Conservation (phyloP, 2,888 invertebrate species). For the Hetaerina titia region DNA sequence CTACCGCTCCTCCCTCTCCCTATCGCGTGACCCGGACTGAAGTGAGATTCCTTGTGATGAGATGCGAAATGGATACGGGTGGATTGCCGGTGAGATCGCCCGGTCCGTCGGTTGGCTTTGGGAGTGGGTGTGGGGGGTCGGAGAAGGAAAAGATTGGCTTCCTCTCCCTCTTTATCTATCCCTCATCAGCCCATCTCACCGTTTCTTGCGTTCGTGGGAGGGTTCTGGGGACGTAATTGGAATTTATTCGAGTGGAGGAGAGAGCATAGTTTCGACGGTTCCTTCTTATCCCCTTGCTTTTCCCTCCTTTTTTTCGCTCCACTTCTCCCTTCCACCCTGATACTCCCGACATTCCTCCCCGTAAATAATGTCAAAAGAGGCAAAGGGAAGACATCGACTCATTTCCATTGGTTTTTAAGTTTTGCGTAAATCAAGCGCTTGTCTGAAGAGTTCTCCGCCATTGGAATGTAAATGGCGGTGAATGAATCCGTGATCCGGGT, state of each 20-base stretch:
- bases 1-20: background rate
- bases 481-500: background rate
- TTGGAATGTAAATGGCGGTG: background rate
- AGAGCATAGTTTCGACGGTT: background rate
- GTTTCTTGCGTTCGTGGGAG: background rate
- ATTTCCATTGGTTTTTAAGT: background rate
- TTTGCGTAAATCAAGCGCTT: background rate
- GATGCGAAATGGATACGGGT: constrained; percentile 29
- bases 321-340: background rate
- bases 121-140: background rate
- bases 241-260: background rate
- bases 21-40: background rate
- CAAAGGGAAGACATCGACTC: background rate
- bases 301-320: background rate
- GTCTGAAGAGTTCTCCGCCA: background rate
- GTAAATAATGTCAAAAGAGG: background rate
- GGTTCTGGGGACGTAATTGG: background rate
- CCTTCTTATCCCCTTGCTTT: background rate
- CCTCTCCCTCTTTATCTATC: background rate
- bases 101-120: background rate
- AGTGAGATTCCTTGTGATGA: constrained; percentile 35
- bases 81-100: background rate
- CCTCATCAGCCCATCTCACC: background rate
- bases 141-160: background rate
- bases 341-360: background rate